These are phyloP conservation scores for Euzetes globulus DNA, from an alignment of 2,888 invertebrate species.

Conservation along the genomic window DNA sequence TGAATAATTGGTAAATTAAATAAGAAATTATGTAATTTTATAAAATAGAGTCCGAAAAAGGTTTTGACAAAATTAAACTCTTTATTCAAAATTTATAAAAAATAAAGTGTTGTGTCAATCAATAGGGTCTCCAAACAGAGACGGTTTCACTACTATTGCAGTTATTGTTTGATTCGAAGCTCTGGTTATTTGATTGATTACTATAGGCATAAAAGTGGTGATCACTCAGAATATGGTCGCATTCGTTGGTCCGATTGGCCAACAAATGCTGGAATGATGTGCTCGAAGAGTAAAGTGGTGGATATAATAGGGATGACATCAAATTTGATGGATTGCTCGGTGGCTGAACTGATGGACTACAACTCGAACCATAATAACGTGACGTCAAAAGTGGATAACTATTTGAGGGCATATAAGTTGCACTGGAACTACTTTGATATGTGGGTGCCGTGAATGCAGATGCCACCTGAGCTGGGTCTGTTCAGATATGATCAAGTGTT, in stretches of 20 bases:
- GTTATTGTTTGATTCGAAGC: background rate
- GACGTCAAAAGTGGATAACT: background rate
- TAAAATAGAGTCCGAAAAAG: too few relatives aligned
- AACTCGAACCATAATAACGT: background rate
- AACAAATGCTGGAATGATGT: background rate
- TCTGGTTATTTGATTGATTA: background rate
- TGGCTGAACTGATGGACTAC: background rate
- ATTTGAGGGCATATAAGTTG: slow-evolving; percentile 12
- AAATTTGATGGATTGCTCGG: background rate
- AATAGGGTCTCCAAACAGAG: slow-evolving; percentile 43
- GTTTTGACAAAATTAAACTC: too few relatives aligned
- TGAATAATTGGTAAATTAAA: too few relatives aligned
- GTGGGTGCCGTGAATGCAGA: slow-evolving; percentile 9
- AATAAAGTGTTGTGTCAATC: background rate
- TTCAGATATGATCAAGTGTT: background rate
- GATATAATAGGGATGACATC: slow-evolving; percentile 17
- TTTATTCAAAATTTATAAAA: too few relatives aligned
- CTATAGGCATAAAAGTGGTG: background rate
- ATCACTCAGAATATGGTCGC: background rate
- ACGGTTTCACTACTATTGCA: slow-evolving; percentile 34
- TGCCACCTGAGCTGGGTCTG: background rate
- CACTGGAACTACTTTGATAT: background rate
- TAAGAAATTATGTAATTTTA: too few relatives aligned
- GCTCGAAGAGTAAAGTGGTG: background rate
- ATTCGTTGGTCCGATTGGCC: slow-evolving; percentile 11